Conservation (phyloP, 1,140 invertebrate genomes). For the Carposina sasakii region DNA sequence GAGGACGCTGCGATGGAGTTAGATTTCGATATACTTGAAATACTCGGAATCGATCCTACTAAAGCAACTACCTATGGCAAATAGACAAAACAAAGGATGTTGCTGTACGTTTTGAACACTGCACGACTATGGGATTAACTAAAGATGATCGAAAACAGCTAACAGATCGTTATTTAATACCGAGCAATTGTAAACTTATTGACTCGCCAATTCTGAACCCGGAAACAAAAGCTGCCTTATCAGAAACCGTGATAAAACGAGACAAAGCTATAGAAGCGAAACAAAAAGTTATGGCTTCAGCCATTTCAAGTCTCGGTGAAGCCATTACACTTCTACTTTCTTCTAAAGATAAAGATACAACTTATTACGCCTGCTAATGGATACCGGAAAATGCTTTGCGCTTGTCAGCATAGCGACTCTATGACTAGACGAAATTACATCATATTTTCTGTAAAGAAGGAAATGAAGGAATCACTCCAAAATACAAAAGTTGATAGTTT, state of each 20-base stretch:
- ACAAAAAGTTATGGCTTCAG: background rate
- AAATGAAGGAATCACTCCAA: background rate
- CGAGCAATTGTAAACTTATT: background rate
- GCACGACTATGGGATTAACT: background rate
- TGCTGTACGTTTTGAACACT: background rate
- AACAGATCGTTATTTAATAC: background rate
- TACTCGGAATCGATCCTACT: background rate
- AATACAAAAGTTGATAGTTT: background rate
- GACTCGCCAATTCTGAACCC: background rate
- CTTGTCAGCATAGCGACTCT: background rate
- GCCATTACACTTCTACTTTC: too few relatives aligned
- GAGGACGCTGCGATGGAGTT: too few relatives aligned
- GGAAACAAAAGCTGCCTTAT: background rate
- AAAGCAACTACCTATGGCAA: background rate
- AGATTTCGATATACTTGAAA: background rate
- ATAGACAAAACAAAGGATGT: background rate
- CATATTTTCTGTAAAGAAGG: background rate
- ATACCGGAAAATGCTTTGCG: background rate
- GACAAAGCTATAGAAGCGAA: background rate
- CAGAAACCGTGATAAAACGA: background rate
- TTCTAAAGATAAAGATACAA: too few relatives aligned
- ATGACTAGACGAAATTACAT: background rate
- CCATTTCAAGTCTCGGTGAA: background rate
- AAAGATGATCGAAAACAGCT: background rate
- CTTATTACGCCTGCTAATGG: too few relatives aligned